A percentile compares a stretch with the other conserved stretches of the same genome.
Evolutionary conservation across 1,140 invertebrate species (phyloP).

Genomic region (Andrena cerasifolii): DNA sequence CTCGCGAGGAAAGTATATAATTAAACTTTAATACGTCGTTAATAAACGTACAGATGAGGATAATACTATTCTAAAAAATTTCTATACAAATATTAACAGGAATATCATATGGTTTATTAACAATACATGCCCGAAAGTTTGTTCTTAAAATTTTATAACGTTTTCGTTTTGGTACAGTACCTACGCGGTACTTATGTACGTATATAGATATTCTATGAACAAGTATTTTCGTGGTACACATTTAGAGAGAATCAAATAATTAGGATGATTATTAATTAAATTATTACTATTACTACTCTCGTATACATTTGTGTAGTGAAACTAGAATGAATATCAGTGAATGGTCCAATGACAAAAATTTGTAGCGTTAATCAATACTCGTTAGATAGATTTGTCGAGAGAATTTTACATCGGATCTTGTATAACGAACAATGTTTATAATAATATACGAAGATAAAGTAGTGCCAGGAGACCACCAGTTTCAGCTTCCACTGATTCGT

Average conservation of each 20-base stretch:
- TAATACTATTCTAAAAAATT: slow-evolving; percentile 24
- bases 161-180: slow-evolving; percentile 7
- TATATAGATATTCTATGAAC: slow-evolving; percentile 8
- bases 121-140: slow-evolving; percentile 29
- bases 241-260: slow-evolving; percentile 36
- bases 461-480: slow-evolving; percentile 34
- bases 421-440: slow-evolving; percentile 60
- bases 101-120: slow-evolving; percentile 39
- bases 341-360: slow-evolving; percentile 53
- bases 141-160: slow-evolving; percentile 44
- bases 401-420: slow-evolving; percentile 54
- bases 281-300: slow-evolving; percentile 26
- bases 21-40: slow-evolving; percentile 23
- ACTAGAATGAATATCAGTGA: slow-evolving; percentile 26
- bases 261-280: slow-evolving; percentile 6
- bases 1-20: slow-evolving; percentile 16
- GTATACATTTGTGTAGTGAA: slow-evolving; percentile 33
- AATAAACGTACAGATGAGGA: slow-evolving; percentile 34
- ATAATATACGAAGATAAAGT: slow-evolving; percentile 51
- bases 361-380: slow-evolving; percentile 61
- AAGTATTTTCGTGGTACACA: slow-evolving; percentile 37
- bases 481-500: slow-evolving; percentile 55
- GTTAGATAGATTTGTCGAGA: slow-evolving; percentile 55
- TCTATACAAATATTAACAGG: slow-evolving; percentile 8
- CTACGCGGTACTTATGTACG: background rate